Conservation (phyloP, 2,113 vertebrate genomes). For the Papio anubis region DNA sequence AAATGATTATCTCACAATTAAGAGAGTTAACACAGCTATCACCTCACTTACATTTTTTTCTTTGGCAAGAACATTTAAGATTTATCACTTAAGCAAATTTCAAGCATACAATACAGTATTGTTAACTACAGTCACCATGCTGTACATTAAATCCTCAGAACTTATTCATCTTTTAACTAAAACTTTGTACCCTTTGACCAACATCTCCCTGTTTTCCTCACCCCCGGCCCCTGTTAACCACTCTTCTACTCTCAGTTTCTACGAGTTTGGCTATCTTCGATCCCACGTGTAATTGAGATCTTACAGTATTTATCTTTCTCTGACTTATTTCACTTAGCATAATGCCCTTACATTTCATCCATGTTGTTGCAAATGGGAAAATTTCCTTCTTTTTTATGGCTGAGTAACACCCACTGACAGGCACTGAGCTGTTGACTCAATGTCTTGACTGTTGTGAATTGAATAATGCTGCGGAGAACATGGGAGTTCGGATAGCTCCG, state of each 20-base stretch:
- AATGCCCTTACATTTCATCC: too few species aligned
- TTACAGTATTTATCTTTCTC: not conserved
- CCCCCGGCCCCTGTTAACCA: not conserved
- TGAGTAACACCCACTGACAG: not conserved
- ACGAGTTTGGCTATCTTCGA: too few species aligned
- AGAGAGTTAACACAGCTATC: not conserved
- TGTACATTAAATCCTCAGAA: too few species aligned
- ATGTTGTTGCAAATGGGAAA: too few species aligned
- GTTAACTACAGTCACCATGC: too few species aligned
- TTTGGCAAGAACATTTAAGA: not conserved
- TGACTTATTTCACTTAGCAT: not conserved
- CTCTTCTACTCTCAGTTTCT: not conserved
- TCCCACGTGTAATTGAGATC: not conserved
- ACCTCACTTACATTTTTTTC: accelerated
- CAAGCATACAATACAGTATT: not conserved
- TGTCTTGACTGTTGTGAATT: not conserved
- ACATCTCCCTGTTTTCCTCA: not conserved
- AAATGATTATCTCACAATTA: not conserved
- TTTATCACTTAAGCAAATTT: not conserved
- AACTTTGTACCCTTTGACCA: not conserved
- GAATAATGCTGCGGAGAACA: not conserved
- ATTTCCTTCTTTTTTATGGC: not conserved
- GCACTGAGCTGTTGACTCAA: not conserved
- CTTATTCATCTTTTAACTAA: not conserved
- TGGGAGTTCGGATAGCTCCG: not conserved